phyloP scores from a whole-genome alignment of 2,888 invertebrate species.

The Allolobophora icterica region DNA sequence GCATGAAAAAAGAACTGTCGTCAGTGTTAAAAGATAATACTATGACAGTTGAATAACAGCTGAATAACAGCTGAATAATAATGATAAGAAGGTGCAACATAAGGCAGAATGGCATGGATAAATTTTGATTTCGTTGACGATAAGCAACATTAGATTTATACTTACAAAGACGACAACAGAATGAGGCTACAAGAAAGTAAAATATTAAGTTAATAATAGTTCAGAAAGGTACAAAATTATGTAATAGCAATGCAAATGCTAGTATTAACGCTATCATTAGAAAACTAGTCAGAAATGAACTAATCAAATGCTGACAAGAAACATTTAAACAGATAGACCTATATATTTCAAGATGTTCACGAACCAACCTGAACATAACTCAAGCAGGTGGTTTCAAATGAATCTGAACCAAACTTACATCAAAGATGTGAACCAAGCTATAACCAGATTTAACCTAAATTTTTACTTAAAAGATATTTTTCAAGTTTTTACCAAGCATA shows the following conservation, averaged over 20 bases:
- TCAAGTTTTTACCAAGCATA: not conserved
- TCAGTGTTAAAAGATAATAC: not conserved
- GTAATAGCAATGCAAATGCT: not conserved
- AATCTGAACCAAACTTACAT: not conserved
- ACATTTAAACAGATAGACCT: not conserved
- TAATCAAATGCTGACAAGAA: not conserved
- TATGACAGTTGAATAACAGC: too few species aligned
- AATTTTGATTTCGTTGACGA: not conserved
- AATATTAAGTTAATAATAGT: not conserved
- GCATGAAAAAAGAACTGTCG: not conserved
- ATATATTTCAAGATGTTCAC: not conserved
- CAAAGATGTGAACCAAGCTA: not conserved
- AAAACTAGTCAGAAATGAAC: not conserved
- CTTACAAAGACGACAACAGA: conserved; percentile 32
- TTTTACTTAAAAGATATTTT: not conserved
- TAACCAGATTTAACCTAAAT: not conserved
- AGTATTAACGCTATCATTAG: not conserved
- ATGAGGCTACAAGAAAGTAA: not conserved
- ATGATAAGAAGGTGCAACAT: not conserved
- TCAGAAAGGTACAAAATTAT: not conserved
- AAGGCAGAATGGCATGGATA: not conserved
- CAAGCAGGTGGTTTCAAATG: not conserved
- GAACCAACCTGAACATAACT: not conserved
- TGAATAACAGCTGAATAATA: not conserved
- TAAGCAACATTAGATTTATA: conserved; percentile 28